Evolutionary conservation across 2,113 vertebrate species (phyloP).

Genomic region (Corvus cornix): DNA sequence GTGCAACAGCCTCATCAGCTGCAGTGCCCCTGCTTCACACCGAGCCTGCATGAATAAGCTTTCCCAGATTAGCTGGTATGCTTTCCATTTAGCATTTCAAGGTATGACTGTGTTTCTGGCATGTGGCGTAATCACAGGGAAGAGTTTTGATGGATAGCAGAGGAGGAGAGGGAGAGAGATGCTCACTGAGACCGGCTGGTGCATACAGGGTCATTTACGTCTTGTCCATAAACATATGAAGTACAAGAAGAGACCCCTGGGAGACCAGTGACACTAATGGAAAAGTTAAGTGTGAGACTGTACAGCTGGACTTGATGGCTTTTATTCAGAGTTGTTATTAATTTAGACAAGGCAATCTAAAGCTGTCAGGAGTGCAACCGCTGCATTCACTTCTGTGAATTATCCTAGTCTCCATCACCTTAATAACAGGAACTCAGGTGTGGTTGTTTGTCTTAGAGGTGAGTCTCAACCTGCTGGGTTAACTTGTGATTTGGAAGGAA

Average conservation of each 20-base stretch:
- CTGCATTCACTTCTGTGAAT: constrained; percentile 47
- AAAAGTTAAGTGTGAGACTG: not conserved
- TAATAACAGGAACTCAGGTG: not conserved
- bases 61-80: not conserved
- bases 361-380: constrained; percentile 55
- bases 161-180: not conserved
- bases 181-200: not conserved
- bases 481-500: not conserved
- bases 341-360: constrained; percentile 66
- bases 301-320: constrained; percentile 8
- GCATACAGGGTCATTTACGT: constrained; percentile 64
- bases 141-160: not conserved
- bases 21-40: not conserved
- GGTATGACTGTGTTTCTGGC: not conserved
- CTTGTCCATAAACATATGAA: constrained; percentile 57
- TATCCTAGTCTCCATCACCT: not conserved
- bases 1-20: not conserved
- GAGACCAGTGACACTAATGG: constrained; percentile 39
- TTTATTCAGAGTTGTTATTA: constrained; percentile 44
- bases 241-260: constrained; percentile 20
- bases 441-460: not conserved
- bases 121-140: not conserved
- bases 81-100: not conserved
- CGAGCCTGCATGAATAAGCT: not conserved
- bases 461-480: not conserved